A percentile compares a stretch with the other conserved stretches of the same genome.
Evolutionary conservation across 2,888 invertebrate genomes (phyloP).

Genomic region (Lottia gigantea): DNA sequence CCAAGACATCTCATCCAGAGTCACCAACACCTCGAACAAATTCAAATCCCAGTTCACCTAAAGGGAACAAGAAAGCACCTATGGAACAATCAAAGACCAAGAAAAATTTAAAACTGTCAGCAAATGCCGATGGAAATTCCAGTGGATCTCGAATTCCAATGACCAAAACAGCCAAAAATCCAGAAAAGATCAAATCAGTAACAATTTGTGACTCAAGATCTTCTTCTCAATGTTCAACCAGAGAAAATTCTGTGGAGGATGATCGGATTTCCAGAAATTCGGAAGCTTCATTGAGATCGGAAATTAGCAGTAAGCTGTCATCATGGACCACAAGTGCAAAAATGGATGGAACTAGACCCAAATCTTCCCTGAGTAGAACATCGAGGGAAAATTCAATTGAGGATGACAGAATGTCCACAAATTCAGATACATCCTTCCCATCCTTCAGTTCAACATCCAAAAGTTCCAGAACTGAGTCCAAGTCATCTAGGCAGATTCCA

Average conservation of each 20-base stretch:
- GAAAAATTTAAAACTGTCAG: neutral
- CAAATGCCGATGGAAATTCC: neutral
- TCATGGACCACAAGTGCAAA: neutral
- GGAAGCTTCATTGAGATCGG: neutral
- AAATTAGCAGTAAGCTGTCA: neutral
- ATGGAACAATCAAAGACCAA: neutral
- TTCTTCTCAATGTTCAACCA: neutral
- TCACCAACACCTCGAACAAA: neutral
- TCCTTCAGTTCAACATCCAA: neutral
- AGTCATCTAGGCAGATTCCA: neutral
- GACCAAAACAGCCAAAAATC: neutral
- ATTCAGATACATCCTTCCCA: neutral
- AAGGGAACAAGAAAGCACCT: neutral
- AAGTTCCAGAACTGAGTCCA: neutral
- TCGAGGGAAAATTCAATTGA: neutral
- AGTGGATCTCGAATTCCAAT: neutral
- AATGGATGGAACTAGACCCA: neutral
- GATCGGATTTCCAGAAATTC: neutral
- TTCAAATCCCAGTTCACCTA: neutral
- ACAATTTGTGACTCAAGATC: neutral
- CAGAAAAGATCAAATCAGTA: neutral
- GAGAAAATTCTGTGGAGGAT: neutral
- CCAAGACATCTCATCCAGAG: neutral
- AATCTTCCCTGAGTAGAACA: neutral
- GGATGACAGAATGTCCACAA: neutral